Percentiles rank a stretch among this genome's conserved stretches.
Conservation (phyloP, 2,888 invertebrate genomes). For the Myathropa florea region DNA sequence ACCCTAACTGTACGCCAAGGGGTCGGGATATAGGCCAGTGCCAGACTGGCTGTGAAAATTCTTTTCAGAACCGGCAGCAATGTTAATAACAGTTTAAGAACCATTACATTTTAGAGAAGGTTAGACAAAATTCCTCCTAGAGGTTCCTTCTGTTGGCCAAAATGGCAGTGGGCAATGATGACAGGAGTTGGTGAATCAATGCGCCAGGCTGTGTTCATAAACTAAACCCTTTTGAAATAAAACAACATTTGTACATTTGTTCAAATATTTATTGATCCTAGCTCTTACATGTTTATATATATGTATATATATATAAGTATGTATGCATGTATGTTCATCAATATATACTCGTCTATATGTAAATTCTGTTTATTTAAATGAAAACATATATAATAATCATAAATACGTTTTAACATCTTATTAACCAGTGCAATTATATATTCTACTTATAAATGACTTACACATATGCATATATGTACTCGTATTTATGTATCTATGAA, state of each 20-base stretch:
- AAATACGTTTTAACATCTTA: conserved; percentile 62
- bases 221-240: background rate
- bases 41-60: no score
- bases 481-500: background rate
- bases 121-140: no score
- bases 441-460: conserved; percentile 47
- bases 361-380: conserved; percentile 39
- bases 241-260: background rate
- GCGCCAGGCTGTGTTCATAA: no score
- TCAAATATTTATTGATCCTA: conserved; percentile 60
- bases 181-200: no score
- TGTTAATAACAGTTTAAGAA: no score
- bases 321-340: background rate
- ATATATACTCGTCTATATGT: conserved; percentile 12
- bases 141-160: no score
- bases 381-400: conserved; percentile 63
- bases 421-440: conserved; percentile 67
- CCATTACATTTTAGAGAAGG: no score
- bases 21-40: no score
- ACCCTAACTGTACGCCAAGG: no score
- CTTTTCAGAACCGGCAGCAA: no score
- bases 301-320: conserved; percentile 42
- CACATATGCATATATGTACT: conserved; percentile 33
- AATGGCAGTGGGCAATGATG: no score
- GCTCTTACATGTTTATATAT: conserved; percentile 36